Percentiles rank a stretch among this genome's conserved stretches.
Conservation (phyloP, 2,797 vertebrate species). For the Hirundo rustica region DNA sequence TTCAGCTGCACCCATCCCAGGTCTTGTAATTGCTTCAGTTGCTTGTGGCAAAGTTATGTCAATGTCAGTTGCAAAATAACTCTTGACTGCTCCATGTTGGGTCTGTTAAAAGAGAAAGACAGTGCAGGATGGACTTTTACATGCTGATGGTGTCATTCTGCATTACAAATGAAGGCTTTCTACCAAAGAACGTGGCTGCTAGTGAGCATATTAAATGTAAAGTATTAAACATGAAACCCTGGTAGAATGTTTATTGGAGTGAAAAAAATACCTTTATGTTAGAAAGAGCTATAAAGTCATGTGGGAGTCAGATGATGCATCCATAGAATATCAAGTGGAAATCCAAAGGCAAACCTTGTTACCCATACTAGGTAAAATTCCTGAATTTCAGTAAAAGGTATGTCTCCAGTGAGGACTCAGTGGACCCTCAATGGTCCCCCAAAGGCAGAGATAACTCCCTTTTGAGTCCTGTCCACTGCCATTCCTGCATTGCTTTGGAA, state of each 20-base stretch:
- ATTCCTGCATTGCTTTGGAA: background rate
- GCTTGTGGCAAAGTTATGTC: conserved; percentile 83
- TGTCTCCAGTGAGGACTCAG: background rate
- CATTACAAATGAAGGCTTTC: background rate
- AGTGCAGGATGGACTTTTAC: conserved; percentile 9
- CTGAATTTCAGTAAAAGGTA: background rate
- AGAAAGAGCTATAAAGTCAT: background rate
- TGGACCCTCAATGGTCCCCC: background rate
- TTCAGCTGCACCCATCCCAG: conserved; percentile 77
- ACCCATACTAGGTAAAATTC: background rate
- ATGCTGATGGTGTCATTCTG: background rate
- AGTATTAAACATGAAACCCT: background rate
- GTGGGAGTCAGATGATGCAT: background rate
- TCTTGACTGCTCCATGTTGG: conserved; percentile 73
- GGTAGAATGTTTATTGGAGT: background rate
- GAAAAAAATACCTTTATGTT: background rate
- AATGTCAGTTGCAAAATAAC: conserved; percentile 79
- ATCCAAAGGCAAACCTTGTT: background rate
- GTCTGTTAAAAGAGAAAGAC: conserved; percentile 55
- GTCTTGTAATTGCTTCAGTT: conserved; percentile 78
- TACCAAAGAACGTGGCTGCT: background rate
- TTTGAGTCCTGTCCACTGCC: background rate
- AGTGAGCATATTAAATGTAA: background rate
- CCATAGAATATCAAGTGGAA: background rate
- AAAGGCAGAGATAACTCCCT: background rate